Percentiles rank a stretch among this genome's conserved stretches.
phyloP scores from a whole-genome alignment of 2,797 vertebrate genomes.

The Vireo griseus region DNA sequence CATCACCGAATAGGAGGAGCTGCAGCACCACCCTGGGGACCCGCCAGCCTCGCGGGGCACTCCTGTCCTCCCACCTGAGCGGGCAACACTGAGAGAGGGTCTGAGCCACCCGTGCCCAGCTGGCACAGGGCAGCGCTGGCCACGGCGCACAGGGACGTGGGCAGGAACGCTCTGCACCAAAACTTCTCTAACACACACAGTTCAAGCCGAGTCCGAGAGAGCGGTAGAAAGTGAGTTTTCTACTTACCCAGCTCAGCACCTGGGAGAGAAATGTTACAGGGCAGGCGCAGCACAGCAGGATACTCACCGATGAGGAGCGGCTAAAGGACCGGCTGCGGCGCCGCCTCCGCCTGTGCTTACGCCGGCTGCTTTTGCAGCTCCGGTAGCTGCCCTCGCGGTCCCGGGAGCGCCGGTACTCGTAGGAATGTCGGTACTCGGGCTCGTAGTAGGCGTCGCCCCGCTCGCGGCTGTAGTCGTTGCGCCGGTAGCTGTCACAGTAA shows the following conservation, averaged over 20 bases:
- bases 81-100: neutral
- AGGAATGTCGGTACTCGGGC: slow-evolving; percentile 82
- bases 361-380: slow-evolving; percentile 91
- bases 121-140: neutral
- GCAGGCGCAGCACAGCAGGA: slow-evolving; percentile 56
- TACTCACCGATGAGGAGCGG: slow-evolving; percentile 98
- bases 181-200: neutral
- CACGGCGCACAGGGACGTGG: accelerated
- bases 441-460: slow-evolving; percentile 84
- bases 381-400: slow-evolving; percentile 81
- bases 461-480: slow-evolving; percentile 85
- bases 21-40: neutral
- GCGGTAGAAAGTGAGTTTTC: slow-evolving; percentile 4
- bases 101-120: neutral
- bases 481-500: slow-evolving; percentile 88
- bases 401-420: slow-evolving; percentile 83
- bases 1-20: neutral
- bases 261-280: slow-evolving; percentile 66
- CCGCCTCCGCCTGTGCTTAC: slow-evolving; percentile 95
- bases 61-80: neutral
- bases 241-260: slow-evolving; percentile 52
- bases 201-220: neutral
- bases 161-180: neutral
- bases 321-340: slow-evolving; percentile 98
- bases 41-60: neutral